Conservation (phyloP, 2,113 vertebrate genomes). For the Cercopithecus mona region DNA sequence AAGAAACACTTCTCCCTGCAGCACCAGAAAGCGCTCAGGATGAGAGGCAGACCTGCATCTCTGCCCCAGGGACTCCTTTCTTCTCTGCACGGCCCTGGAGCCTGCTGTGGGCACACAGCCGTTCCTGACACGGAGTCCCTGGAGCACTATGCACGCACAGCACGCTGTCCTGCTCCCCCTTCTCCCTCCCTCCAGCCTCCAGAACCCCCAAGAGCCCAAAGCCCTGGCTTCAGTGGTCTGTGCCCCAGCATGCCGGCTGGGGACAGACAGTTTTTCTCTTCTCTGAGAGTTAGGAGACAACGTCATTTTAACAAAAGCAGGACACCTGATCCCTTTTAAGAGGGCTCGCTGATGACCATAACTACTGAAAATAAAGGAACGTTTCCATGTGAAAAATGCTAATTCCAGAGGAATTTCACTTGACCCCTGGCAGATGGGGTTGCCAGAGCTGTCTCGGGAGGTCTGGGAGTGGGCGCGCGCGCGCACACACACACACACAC, state of each 20-base stretch:
- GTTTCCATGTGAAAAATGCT: not conserved
- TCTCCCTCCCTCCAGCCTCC: not conserved
- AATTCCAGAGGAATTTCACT: not conserved
- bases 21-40: not conserved
- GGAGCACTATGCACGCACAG: not conserved
- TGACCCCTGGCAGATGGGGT: not conserved
- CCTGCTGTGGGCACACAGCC: not conserved
- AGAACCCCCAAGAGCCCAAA: not conserved
- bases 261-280: not conserved
- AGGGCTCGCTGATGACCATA: accelerated
- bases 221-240: not conserved
- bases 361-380: not conserved
- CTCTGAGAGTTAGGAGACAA: not conserved
- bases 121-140: not conserved
- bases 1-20: not conserved
- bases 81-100: not conserved
- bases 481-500: accelerated
- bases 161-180: no score
- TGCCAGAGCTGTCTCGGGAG: not conserved
- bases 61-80: not conserved
- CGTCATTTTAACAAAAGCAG: not conserved
- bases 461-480: no score
- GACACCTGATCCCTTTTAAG: not conserved
- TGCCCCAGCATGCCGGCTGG: not conserved
- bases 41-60: no score